Base-by-base conservation (phyloP, 2,113 vertebrate genomes). In the Struthio camelus region DNA sequence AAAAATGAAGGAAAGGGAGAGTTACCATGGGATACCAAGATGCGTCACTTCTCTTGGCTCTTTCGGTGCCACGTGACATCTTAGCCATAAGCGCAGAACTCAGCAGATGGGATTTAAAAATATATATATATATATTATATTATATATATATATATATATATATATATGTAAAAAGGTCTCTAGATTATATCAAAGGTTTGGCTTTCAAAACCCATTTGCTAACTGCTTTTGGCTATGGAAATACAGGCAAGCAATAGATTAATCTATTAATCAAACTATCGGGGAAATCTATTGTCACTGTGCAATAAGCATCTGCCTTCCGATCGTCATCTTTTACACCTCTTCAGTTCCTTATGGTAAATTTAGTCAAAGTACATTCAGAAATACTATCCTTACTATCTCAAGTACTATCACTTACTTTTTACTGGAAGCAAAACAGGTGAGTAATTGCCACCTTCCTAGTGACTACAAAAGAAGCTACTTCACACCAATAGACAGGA, bases 21-120 rank as follows among this genome's bases (percentile, higher is more conserved):
- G 95, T 96, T 96, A 96, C 93, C 93, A 95, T 79, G 93, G 95
- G 96, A 96, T 75, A 96, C 91, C 73, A 14, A 50, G 94, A 90
- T 96, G 84, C 32, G 69, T 96, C 96, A 96, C 89, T 87, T 23
- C 84, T 94, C 86, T 86, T 91, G 93, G 91, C 93, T 95, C 84
- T 51, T 40, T 13, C 6, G 51, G 56, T 0, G 2, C 80, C 94
- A 92, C 19, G 56, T 95, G 94, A 94, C 19, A 17, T 19, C 71
- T 32, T 71, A 80, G 92, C 75, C 7, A 0, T 38, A 54, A 92
- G 54, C 0, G 64, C 71, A 65, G 77, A 75, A 72, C 67, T 59
- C 76, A 4, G 72, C 90, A 96, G 91, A 96, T 89, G 95, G 94
- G 84, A 94, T 10, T 48, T 46, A 16, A 30, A 40, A 89, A 66